Evolutionary conservation across 2,113 vertebrate species (phyloP).

Genomic region (Myanophis thanlyinensis): DNA sequence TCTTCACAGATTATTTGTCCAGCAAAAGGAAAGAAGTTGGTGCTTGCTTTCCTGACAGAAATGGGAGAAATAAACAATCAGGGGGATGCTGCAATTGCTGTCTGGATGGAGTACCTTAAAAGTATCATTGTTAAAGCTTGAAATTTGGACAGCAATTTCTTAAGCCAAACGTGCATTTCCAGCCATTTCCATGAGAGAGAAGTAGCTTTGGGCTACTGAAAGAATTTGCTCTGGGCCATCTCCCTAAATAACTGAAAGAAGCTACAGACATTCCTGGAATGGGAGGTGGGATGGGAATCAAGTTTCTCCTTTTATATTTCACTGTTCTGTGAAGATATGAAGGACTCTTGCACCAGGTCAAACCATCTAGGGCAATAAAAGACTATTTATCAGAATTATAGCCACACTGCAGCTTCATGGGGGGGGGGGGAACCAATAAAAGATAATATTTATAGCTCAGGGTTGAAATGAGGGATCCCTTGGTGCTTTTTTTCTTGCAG

Average conservation of each 20-base stretch:
- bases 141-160: neutral
- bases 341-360: neutral
- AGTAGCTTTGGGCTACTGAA: neutral
- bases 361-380: neutral
- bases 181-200: neutral
- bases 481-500: no score
- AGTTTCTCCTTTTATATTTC: neutral
- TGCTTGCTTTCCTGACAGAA: neutral
- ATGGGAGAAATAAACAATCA: neutral
- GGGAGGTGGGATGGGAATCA: neutral
- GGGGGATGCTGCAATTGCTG: neutral
- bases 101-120: neutral
- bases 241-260: neutral
- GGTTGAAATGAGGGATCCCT: no score
- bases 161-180: neutral
- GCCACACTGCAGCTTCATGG: neutral
- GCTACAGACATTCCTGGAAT: neutral
- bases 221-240: neutral
- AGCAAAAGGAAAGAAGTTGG: neutral
- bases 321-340: neutral
- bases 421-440: no score
- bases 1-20: neutral
- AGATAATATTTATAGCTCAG: no score
- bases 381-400: neutral
- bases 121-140: neutral